A percentile compares a stretch with the other conserved stretches of the same genome.
Evolutionary conservation across 2,113 vertebrate species (phyloP).

Genomic region (Isurus oxyrinchus): DNA sequence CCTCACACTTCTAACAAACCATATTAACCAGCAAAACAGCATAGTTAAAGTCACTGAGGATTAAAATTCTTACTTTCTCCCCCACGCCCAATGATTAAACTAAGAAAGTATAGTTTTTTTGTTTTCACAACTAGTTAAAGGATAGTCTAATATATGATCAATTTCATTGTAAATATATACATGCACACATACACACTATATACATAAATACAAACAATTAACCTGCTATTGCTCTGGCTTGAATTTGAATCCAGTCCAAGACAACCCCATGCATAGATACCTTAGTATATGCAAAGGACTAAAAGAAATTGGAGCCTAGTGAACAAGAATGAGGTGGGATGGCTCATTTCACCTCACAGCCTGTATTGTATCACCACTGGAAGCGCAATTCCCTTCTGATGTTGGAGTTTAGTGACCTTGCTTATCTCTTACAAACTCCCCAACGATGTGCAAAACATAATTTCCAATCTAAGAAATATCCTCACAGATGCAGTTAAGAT

Average conservation of each 20-base stretch:
- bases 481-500: background rate
- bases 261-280: background rate
- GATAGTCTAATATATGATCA: background rate
- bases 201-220: background rate
- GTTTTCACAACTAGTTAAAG: background rate
- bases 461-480: background rate
- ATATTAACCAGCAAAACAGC: background rate
- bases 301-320: background rate
- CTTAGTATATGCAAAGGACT: background rate
- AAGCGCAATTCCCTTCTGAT: background rate
- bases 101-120: background rate
- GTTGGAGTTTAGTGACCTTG: background rate
- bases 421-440: background rate
- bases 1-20: background rate
- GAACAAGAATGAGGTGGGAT: background rate
- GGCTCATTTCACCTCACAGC: background rate
- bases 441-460: background rate
- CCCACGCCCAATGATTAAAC: background rate
- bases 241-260: background rate
- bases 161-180: background rate
- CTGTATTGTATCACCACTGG: background rate
- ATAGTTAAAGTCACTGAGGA: background rate
- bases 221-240: background rate
- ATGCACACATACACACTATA: background rate
- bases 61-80: background rate